A percentile compares a stretch with the other conserved stretches of the same genome.
phyloP scores from a whole-genome alignment of 1,140 invertebrate genomes.

The Camponotus vicinus region DNA sequence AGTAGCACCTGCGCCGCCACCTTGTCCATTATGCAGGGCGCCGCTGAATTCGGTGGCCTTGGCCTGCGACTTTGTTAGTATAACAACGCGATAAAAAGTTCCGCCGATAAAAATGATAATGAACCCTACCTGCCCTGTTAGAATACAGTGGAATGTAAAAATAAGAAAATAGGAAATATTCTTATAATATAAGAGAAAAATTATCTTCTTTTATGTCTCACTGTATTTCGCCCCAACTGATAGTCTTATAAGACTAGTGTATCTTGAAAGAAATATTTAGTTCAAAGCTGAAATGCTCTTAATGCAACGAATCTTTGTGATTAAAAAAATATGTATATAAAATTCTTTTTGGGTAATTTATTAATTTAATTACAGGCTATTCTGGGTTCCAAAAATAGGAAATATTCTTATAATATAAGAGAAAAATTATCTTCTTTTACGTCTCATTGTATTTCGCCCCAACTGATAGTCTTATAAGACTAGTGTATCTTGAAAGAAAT shows the following conservation, averaged over 20 bases:
- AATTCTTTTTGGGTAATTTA: background rate
- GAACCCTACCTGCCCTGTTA: background rate
- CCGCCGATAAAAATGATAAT: background rate
- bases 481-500: background rate
- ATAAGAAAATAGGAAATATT: background rate
- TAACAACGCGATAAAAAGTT: background rate
- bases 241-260: background rate
- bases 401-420: background rate
- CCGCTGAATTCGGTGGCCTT: conserved; percentile 74
- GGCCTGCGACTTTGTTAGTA: conserved; percentile 72
- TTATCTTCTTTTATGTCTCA: background rate
- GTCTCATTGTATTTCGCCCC: background rate
- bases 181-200: background rate
- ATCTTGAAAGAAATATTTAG: background rate
- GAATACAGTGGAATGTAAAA: background rate
- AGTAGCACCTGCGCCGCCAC: conserved; percentile 67
- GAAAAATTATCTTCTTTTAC: background rate
- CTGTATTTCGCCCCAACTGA: background rate
- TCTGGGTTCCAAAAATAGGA: background rate
- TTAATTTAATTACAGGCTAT: conserved; percentile 4
- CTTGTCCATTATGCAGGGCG: conserved; percentile 78
- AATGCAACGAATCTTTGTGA: background rate
- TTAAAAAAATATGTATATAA: background rate
- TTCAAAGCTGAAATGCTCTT: background rate
- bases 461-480: background rate